phyloP scores from a whole-genome alignment of 92 coral and sea anemone species.

The Palythoa grandiflora region DNA sequence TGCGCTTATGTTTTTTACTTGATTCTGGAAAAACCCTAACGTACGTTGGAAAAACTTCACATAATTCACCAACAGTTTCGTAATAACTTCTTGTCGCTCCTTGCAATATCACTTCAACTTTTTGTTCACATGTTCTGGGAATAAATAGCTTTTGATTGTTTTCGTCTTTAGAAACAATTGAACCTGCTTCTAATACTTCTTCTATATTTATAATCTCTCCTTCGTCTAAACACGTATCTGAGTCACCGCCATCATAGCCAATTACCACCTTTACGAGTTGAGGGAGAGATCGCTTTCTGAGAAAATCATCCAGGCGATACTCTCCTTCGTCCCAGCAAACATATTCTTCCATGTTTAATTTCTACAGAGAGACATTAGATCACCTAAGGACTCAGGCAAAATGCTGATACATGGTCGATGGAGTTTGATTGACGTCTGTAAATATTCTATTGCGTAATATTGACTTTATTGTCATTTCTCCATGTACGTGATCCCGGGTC shows the following conservation, averaged over 20 bases:
- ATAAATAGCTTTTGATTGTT: background rate
- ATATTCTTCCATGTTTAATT: background rate
- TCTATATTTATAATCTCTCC: constrained; percentile 41
- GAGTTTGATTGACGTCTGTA: too few species aligned
- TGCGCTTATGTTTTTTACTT: background rate
- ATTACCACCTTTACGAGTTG: background rate
- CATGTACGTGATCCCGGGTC: too few species aligned
- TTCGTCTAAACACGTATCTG: background rate
- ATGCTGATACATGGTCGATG: too few species aligned
- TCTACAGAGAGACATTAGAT: too few species aligned
- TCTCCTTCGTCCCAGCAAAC: background rate
- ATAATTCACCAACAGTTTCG: background rate
- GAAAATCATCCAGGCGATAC: background rate
- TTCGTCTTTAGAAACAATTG: background rate
- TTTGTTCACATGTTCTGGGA: background rate
- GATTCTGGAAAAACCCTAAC: background rate
- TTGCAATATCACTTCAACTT: constrained; percentile 1
- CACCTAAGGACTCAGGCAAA: too few species aligned
- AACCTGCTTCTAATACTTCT: constrained; percentile 49
- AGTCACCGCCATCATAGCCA: background rate
- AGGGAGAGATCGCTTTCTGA: background rate
- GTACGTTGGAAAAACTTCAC: background rate
- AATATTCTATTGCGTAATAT: too few species aligned
- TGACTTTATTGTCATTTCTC: too few species aligned
- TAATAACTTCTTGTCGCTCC: background rate